phyloP scores from a whole-genome alignment of 2,797 vertebrate species.

The Melanotaenia pygmaea region DNA sequence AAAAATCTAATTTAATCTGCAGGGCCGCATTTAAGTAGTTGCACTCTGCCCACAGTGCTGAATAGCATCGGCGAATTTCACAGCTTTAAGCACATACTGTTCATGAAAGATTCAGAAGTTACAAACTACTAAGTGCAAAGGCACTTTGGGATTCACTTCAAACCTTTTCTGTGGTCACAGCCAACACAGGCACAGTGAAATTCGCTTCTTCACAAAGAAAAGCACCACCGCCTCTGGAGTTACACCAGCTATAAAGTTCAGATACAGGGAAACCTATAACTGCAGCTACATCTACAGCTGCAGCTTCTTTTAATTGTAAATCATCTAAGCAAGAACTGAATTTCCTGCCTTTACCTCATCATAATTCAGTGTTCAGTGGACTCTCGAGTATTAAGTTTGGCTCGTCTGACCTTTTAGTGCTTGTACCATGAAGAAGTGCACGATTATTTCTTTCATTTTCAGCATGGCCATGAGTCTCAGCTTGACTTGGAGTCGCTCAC shows the following conservation, averaged over 20 bases:
- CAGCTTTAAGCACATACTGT: slow-evolving; percentile 27
- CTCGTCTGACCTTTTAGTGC: background rate
- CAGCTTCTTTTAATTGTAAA: slow-evolving; percentile 4
- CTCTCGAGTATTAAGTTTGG: slow-evolving; percentile 22
- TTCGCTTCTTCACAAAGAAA: slow-evolving; percentile 17
- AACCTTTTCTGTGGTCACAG: slow-evolving; percentile 49
- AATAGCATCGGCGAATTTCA: slow-evolving; percentile 24
- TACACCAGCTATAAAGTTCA: background rate
- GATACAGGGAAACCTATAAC: too few species aligned
- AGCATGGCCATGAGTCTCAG: background rate
- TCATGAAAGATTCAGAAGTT: slow-evolving; percentile 76
- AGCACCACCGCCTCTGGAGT: background rate
- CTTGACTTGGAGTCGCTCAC: slow-evolving; percentile 16
- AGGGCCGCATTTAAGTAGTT: slow-evolving; percentile 18
- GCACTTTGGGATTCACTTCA: slow-evolving; percentile 59
- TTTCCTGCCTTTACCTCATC: background rate
- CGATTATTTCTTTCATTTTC: slow-evolving; percentile 11
- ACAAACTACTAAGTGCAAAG: slow-evolving; percentile 67
- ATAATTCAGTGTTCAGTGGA: slow-evolving; percentile 2
- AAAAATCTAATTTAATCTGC: slow-evolving; percentile 7
- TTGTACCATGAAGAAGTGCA: background rate
- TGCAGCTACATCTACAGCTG: too few species aligned
- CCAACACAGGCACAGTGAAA: slow-evolving; percentile 2
- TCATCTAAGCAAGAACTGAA: background rate
- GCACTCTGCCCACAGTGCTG: slow-evolving; percentile 7